Evolutionary conservation across 2,113 vertebrate genomes (phyloP), one percentile per base, ranked within the genome.

Genomic region (Burhinus oedicnemus): DNA sequence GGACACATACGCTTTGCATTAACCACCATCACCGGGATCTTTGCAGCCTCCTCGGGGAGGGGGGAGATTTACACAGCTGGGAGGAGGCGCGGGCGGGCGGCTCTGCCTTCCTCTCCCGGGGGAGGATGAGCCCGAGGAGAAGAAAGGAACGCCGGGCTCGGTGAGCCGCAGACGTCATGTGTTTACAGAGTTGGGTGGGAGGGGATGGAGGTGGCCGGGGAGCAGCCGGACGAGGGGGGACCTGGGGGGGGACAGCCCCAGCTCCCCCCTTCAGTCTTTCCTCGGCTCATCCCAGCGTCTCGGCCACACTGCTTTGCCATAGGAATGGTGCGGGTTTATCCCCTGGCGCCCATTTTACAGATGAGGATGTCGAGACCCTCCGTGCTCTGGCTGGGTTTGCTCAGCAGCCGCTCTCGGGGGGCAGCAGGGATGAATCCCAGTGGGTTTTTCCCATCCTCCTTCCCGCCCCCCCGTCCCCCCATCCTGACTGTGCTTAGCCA

Each of bases 21-120:
- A 97, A 90, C 14, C 71, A 61, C 89, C 95, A 54, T 93, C 94
- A 55, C 92, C 69, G 17, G 90, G 94, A 82, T 85, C 90, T 91
- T 47, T 78, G 68, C 93, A 83, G 79, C 25, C 91, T 93, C 90
- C 89, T 94, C 51, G 25, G 86, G 74, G 77, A 87, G 36, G 81
- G 78, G 91, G 93, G 68, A 95, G 94, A 93, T 97, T 97, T 96
- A 96, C 95, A 97, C 97, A 97, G 97, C 97, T 97, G 97, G 95
- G 94, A 94, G 93, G 95, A 95, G 95, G 90, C 11, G 87, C 49
- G 54, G 95, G 87, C 45, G 54, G 95, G 89, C 68, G 51, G 91
- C 80, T 87, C 82, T 96, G 97, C 97, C 93, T 96, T 97, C 84
- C 95, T 91, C 88, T 96, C 92, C 88, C 57, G 1, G 38, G 75